These are phyloP conservation scores for Austrolebias charrua DNA, from an alignment of 2,797 vertebrate genomes.

Conservation along the genomic window DNA sequence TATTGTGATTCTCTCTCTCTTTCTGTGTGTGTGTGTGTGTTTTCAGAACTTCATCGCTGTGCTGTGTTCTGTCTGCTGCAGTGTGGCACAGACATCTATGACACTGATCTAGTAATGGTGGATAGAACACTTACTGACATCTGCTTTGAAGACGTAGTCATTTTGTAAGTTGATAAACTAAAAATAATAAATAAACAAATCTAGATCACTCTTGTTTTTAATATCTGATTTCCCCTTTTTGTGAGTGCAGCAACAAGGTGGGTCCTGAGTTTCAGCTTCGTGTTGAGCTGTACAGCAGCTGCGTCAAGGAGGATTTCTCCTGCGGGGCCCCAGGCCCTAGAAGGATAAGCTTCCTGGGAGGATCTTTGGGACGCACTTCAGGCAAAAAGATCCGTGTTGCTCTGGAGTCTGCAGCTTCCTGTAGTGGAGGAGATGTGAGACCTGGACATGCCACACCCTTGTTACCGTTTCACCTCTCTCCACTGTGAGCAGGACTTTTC, in stretches of 20 bases:
- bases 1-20: too few relatives aligned
- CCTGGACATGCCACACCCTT: background rate
- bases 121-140: constrained; percentile 89
- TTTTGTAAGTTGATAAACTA: constrained; percentile 80
- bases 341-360: constrained; percentile 81
- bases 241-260: constrained; percentile 72
- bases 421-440: constrained; percentile 17
- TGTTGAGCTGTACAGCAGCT: constrained; percentile 86
- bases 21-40: background rate
- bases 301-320: constrained; percentile 74
- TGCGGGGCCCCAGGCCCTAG: constrained; percentile 60
- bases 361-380: constrained; percentile 81
- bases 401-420: constrained; percentile 72
- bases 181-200: background rate
- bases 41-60: constrained; percentile 85
- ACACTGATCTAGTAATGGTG: constrained; percentile 87
- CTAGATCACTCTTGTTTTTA: too few relatives aligned
- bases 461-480: constrained; percentile 10
- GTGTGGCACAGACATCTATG: constrained; percentile 82
- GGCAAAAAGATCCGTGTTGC: constrained; percentile 81
- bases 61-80: constrained; percentile 89
- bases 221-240: background rate
- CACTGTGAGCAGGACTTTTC: constrained; percentile 42
- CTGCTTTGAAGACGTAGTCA: constrained; percentile 83
- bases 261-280: constrained; percentile 82